Evolutionary conservation across 2,888 invertebrate species (phyloP).

Genomic region (Bruchidius siliquastri): DNA sequence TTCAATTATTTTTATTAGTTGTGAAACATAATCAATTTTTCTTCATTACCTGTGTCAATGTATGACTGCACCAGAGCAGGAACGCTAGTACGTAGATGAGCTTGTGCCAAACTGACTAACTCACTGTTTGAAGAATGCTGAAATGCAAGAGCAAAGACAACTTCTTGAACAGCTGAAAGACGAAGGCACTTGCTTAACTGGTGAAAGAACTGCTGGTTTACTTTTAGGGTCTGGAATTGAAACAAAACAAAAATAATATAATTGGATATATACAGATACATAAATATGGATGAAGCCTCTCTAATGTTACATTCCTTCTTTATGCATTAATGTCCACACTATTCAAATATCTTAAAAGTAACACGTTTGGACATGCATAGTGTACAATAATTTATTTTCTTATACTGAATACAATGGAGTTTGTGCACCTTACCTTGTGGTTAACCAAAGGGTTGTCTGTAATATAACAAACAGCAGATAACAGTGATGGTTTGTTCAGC

Average conservation of each 20-base stretch:
- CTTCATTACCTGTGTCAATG: slow-evolving; percentile 59
- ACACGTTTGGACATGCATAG: no score
- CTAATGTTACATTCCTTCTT: no score
- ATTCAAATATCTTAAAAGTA: no score
- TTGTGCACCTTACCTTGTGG: slow-evolving; percentile 58
- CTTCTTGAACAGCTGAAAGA: slow-evolving; percentile 85
- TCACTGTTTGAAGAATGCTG: slow-evolving; percentile 76
- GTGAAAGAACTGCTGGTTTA: slow-evolving; percentile 73
- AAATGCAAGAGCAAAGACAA: slow-evolving; percentile 81
- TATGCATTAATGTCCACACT: no score
- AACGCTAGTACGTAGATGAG: slow-evolving; percentile 76
- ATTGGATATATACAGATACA: no score
- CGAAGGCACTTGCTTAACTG: slow-evolving; percentile 82
- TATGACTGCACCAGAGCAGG: slow-evolving; percentile 83
- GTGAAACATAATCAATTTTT: no score
- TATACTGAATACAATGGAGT: no score
- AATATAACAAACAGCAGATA: slow-evolving; percentile 83
- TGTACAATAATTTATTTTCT: no score
- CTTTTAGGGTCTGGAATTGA: slow-evolving; percentile 66
- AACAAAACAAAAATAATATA: slow-evolving; percentile 12
- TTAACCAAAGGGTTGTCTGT: slow-evolving; percentile 75
- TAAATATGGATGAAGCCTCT: no score
- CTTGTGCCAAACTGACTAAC: slow-evolving; percentile 66
- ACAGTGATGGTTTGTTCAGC: slow-evolving; percentile 80
- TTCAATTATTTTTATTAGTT: no score